These are phyloP conservation scores for Phalacrocorax aristotelis DNA, from an alignment of 2,113 vertebrate genomes.

Conservation along the genomic window DNA sequence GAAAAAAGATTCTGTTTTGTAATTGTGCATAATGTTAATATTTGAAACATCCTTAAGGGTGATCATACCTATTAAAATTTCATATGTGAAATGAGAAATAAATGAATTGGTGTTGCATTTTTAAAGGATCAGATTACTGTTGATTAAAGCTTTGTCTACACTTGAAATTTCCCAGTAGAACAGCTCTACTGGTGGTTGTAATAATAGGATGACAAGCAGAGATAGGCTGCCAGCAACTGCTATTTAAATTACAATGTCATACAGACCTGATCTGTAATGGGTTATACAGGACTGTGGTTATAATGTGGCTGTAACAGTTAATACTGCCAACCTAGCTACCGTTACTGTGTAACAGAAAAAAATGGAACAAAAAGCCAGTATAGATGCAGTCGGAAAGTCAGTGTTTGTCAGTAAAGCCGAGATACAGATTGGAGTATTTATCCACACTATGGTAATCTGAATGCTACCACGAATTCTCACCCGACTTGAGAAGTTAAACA, in stretches of 20 bases:
- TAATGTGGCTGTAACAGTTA: background rate
- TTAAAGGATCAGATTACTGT: constrained; percentile 69
- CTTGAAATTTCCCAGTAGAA: constrained; percentile 65
- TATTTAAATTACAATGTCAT: constrained; percentile 48
- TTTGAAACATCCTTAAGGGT: constrained; percentile 72
- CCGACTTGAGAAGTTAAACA: background rate
- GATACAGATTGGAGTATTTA: background rate
- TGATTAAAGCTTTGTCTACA: constrained; percentile 72
- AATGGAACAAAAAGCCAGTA: background rate
- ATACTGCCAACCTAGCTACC: background rate
- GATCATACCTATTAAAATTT: constrained; percentile 70
- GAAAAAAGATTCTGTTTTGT: constrained; percentile 63
- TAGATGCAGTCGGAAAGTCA: background rate
- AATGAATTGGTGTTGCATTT: constrained; percentile 70
- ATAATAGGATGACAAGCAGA: constrained; percentile 53
- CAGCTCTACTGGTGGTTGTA: constrained; percentile 52
- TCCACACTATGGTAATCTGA: background rate
- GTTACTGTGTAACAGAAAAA: background rate
- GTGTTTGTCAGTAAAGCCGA: background rate
- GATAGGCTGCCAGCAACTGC: constrained; percentile 1
- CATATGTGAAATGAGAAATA: constrained; percentile 65
- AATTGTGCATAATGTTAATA: constrained; percentile 70
- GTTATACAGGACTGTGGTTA: constrained; percentile 10
- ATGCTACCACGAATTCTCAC: background rate
- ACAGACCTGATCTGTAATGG: constrained; percentile 33